Evolutionary conservation across 1,140 invertebrate genomes (phyloP).

Genomic region (Cherax quadricarinatus): DNA sequence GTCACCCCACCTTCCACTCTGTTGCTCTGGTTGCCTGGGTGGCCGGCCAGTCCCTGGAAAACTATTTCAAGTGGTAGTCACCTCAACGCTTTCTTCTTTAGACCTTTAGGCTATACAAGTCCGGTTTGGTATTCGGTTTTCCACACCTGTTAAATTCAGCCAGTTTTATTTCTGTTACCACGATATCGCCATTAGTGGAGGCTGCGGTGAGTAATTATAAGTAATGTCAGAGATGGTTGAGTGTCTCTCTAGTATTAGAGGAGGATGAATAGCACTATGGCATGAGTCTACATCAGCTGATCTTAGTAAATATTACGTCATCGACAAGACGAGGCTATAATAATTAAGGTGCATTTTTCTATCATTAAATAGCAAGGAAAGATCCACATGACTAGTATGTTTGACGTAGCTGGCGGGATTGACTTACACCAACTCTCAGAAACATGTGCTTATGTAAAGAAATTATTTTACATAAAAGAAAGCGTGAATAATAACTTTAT

Average conservation of each 20-base stretch:
- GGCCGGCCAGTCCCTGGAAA: not conserved
- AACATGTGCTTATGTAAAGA: too few species aligned
- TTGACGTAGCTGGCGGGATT: too few species aligned
- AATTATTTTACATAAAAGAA: too few species aligned
- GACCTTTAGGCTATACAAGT: not conserved
- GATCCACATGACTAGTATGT: too few species aligned
- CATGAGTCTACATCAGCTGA: not conserved
- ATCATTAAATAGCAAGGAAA: too few species aligned
- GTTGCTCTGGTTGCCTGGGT: not conserved
- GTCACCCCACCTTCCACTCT: not conserved
- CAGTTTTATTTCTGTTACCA: not conserved
- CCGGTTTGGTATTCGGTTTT: not conserved
- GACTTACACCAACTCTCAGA: too few species aligned
- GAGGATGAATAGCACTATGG: not conserved
- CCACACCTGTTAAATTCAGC: not conserved
- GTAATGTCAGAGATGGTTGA: not conserved
- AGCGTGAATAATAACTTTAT: too few species aligned
- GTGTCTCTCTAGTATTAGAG: not conserved
- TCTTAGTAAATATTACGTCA: not conserved
- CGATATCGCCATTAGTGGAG: conserved; percentile 14
- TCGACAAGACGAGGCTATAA: not conserved
- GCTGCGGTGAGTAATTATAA: not conserved
- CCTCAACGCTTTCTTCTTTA: not conserved
- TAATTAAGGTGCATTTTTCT: too few species aligned
- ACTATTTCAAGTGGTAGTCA: not conserved